Evolutionary conservation across 2,888 invertebrate species (phyloP), one percentile per base, ranked within the genome.

Genomic region (Calliphora vomitoria): DNA sequence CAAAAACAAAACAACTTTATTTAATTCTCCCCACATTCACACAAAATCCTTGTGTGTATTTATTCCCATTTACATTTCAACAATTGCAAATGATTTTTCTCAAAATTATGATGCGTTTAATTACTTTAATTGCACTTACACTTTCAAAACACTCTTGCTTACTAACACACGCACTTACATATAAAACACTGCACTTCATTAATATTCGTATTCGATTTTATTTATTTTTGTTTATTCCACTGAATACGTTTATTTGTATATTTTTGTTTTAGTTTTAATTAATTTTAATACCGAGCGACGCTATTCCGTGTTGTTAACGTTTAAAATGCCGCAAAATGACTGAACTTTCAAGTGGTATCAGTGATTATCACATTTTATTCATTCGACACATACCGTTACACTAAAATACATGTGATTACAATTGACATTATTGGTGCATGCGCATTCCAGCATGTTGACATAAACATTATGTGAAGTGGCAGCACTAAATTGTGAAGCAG

Each of bases 251-350:
- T 53, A 53, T 64, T 64, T 71, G 20, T 74, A 35, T 66, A 44
- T 66, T 68, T 66, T 62, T 69, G 18, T 69, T 80, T 50, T 11
- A 25, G 35, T 50, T 50, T 78, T 35, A 38, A 55, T 72, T 62
- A 20, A 20, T 47, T 82, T 66, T 41, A 10, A 10, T 35, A n/a
- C 35, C 3, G 38, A 50, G 55, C 74, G 83, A 38, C 41, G 15
- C n/a, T 35, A 53, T n/a, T 8, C 10, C 41, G 8, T 35, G 69
- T 64, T 83, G 72, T 82, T 0, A 47, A 50, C 75, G 31, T 50
- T 79, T 83, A 15, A 75, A 86, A 82, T 62, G 82, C 86, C 82
- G 86, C 82, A 80, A 79, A 86, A 82, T 75, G 69, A 86, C 86
- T 86, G 64, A 86, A 86, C 64, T 69, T 55, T 83, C 41, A 64